These are phyloP conservation scores for Euclidia mi DNA, from an alignment of 2,888 invertebrate genomes.

Conservation along the genomic window DNA sequence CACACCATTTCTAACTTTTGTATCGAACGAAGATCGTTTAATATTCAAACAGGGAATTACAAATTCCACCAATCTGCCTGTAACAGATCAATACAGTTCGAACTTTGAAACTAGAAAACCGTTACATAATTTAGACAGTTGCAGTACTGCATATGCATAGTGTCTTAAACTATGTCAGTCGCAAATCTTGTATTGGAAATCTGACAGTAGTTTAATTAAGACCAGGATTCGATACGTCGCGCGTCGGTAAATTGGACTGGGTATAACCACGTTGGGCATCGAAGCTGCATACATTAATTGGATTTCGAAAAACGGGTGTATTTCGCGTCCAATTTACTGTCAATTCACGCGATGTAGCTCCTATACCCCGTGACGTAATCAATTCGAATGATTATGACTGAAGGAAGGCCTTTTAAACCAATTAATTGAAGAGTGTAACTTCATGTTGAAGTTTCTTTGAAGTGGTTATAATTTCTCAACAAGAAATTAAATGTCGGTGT, in stretches of 20 bases:
- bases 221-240: constrained; percentile 27
- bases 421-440: too few species aligned
- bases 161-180: constrained; percentile 19
- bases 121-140: constrained; percentile 14
- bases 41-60: constrained; percentile 13
- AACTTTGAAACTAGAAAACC: constrained; percentile 18
- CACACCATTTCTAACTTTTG: background rate
- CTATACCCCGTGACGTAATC: constrained; percentile 20
- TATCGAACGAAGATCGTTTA: background rate
- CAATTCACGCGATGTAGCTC: constrained; percentile 38
- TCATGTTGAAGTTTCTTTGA: too few species aligned
- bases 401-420: background rate
- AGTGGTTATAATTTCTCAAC: too few species aligned
- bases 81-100: constrained; percentile 10
- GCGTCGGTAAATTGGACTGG: constrained; percentile 20
- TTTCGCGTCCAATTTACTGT: constrained; percentile 39
- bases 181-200: constrained; percentile 15
- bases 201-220: constrained; percentile 46
- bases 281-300: constrained; percentile 62
- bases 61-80: constrained; percentile 2
- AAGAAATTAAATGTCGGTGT: too few species aligned
- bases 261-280: constrained; percentile 44
- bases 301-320: constrained; percentile 56
- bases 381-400: constrained; percentile 22
- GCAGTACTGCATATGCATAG: background rate